Evolutionary conservation across 2,888 invertebrate genomes (phyloP), one percentile per base, ranked within the genome.

Genomic region (Pristionchus fissidentatus): DNA sequence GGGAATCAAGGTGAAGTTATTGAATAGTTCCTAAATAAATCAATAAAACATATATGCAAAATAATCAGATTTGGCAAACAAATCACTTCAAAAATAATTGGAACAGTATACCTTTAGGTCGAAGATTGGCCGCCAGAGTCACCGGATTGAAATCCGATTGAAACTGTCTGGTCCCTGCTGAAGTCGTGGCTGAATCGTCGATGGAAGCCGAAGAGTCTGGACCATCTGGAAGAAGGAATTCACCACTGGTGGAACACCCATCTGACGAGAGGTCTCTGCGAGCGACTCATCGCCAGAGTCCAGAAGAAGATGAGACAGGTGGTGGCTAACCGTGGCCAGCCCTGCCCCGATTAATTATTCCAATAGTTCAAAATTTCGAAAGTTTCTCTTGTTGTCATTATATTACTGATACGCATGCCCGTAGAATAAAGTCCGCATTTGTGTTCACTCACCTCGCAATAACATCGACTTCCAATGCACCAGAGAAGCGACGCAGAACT

Each of bases 281-380:
- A 4, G 1, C 35, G 38, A 38, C 38, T 70, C 4, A 70, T 70
- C 19, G 35, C n/a, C 3, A 7, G 41, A 8, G 22, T 38, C 1
- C 70, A 70, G 70, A 70, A n/a, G 8, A 70, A 70, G 22, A 70
- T 70, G 70, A 70, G 41, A 70, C 38, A 70, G 22, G n/a, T 70
- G 22, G 5, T 38, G 38, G 70, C 35, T 38, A 41, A 22, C 3
- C 35, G 38, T 5, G 70, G 70, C 1, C 3, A 22, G 8, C 70
- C 70, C 29, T 60, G 60, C 60, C 60, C 60, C n/a, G n/a, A n/a
- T n/a, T n/a, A n/a, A n/a, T n/a, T n/a, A n/a, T n/a, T n/a, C n/a
- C n/a, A n/a, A n/a, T n/a, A n/a, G n/a, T n/a, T n/a, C n/a, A n/a
- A n/a, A n/a, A n/a, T n/a, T n/a, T n/a, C n/a, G n/a, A n/a, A n/a